Evolutionary conservation across 2,797 vertebrate genomes (phyloP), one percentile per base, ranked within the genome.

Genomic region (Fringilla coelebs): DNA sequence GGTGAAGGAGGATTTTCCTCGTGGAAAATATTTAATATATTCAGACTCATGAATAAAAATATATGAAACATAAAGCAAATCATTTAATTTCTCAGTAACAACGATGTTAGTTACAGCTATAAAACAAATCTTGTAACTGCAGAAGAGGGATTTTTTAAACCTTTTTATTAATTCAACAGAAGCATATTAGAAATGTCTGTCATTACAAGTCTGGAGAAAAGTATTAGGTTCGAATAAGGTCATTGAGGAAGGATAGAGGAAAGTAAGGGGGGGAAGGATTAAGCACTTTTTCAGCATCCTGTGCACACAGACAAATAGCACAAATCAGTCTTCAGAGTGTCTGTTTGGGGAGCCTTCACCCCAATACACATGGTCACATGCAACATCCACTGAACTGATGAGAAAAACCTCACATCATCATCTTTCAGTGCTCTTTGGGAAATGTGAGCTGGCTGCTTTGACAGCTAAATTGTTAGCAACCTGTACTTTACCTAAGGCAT

Each of bases 161-260:
- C 32, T 88, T 88, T 75, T 78, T 94, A 87, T 90, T 90, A 92
- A 92, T 85, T 67, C 45, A 93, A 89, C 55, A 92, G 74, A 51
- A 92, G 15, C 60, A 40, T 77, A 94, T 93, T 91, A 86, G 85
- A 93, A 91, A 71, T 85, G 61, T 66, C 83, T 89, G 58, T 75
- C 88, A 60, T 85, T 67, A 45, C 45, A 74, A 85, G 46, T 61
- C 83, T 70, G 54, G 48, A 66, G 66, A 43, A 84, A 82, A 89
- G 51, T 25, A 52, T 31, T 63, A 60, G n/a, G 43, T 90, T 94
- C 1, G 0, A 76, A n/a, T 87, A 71, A 82, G 67, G 84, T 76
- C 29, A 19, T 5, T 2, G 18, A 79, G n/a, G 46, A 92, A 58
- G n/a, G 10, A 26, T 1, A 57, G 45, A 62, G 16, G 32, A 63